Evolutionary conservation across 2,888 invertebrate species (phyloP).

Genomic region (Theretra japonica): DNA sequence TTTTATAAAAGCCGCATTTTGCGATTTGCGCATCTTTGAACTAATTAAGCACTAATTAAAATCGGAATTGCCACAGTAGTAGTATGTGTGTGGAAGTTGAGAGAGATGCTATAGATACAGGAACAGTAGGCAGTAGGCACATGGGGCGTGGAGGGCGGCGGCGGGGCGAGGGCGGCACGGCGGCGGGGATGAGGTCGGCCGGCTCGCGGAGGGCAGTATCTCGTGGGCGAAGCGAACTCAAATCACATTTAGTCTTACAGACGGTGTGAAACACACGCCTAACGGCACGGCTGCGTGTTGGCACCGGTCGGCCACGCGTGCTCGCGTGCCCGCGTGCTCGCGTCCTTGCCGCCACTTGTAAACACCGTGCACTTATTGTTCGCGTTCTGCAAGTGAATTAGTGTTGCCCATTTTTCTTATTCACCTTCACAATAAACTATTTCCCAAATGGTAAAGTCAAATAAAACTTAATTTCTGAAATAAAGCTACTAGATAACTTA

Average conservation of each 20-base stretch:
- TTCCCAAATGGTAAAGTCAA: neutral
- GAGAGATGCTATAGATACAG: neutral
- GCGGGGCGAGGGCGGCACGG: slow-evolving; percentile 31
- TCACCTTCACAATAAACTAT: neutral
- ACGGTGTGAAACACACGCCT: slow-evolving; percentile 65
- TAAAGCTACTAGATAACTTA: neutral
- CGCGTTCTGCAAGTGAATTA: slow-evolving; percentile 1
- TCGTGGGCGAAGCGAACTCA: slow-evolving; percentile 60
- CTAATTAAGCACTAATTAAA: slow-evolving; percentile 9
- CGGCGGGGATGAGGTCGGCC: slow-evolving; percentile 61
- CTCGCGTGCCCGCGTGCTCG: slow-evolving; percentile 45
- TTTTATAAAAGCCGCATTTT: neutral
- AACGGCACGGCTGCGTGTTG: slow-evolving; percentile 46
- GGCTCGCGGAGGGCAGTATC: slow-evolving; percentile 61
- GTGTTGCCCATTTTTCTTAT: neutral
- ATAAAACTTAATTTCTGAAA: neutral
- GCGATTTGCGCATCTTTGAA: neutral
- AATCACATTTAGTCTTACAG: slow-evolving; percentile 73
- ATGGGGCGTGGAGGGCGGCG: slow-evolving; percentile 21
- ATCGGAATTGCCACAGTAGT: neutral
- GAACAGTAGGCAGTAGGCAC: slow-evolving; percentile 8
- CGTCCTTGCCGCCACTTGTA: slow-evolving; percentile 37
- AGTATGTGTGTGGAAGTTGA: neutral
- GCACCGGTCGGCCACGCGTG: slow-evolving; percentile 48
- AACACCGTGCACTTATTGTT: slow-evolving; percentile 36